Percentiles rank a stretch among this genome's conserved stretches.
Evolutionary conservation across 2,113 vertebrate species (phyloP).

Genomic region (Rutilus rutilus): DNA sequence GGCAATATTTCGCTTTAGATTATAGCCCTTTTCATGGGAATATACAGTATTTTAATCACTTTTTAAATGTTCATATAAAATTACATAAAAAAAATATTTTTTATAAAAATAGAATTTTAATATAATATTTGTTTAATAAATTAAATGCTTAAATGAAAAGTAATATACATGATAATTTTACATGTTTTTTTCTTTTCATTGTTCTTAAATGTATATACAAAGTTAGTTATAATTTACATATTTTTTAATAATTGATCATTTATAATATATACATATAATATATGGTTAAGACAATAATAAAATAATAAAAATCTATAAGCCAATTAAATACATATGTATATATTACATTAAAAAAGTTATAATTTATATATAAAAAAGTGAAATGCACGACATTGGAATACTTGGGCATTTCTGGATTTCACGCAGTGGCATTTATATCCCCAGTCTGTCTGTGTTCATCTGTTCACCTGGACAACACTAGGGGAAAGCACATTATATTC

Average conservation of each 20-base stretch:
- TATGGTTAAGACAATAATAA: no score
- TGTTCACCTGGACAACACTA: slow-evolving; percentile 42
- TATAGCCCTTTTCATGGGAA: not conserved
- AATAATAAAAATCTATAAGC: no score
- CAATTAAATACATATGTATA: no score
- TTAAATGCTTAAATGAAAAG: not conserved
- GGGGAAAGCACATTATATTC: slow-evolving; percentile 40
- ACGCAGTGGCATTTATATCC: slow-evolving; percentile 50
- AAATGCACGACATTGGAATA: not conserved
- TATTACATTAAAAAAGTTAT: no score
- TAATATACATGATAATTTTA: not conserved
- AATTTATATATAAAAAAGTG: no score
- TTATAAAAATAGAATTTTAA: not conserved
- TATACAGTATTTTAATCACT: not conserved
- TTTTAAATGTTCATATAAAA: not conserved
- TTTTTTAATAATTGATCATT: not conserved
- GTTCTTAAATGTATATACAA: not conserved
- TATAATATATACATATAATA: not conserved
- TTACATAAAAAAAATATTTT: not conserved
- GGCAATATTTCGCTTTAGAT: not conserved
- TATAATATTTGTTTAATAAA: not conserved
- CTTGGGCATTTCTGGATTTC: slow-evolving; percentile 19
- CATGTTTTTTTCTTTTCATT: not conserved
- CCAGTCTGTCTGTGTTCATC: slow-evolving; percentile 22
- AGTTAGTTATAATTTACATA: not conserved